A percentile compares a stretch with the other conserved stretches of the same genome.
phyloP scores from a whole-genome alignment of 2,888 invertebrate genomes.

The Lutraria lutraria region DNA sequence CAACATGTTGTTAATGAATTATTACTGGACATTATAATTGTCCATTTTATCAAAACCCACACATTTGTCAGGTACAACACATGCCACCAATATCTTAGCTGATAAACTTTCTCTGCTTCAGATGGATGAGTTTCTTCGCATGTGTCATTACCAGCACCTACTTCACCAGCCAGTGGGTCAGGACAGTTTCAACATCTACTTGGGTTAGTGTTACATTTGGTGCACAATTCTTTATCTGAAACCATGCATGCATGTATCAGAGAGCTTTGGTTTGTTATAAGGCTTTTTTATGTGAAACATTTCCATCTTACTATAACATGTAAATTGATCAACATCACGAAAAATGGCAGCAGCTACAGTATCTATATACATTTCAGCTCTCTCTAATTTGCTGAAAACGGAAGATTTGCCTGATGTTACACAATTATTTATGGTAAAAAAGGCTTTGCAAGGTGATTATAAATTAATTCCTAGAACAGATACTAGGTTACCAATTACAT shows the following conservation, averaged over 20 bases:
- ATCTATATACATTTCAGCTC: conserved; percentile 14
- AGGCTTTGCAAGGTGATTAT: too few relatives aligned
- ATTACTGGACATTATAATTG: too few relatives aligned
- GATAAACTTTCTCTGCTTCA: conserved; percentile 43
- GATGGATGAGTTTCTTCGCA: conserved; percentile 1
- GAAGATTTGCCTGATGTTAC: conserved; percentile 13
- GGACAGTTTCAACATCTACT: too few relatives aligned
- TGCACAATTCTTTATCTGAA: conserved; percentile 5
- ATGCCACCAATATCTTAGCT: conserved; percentile 34
- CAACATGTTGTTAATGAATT: too few relatives aligned
- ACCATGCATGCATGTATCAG: neutral
- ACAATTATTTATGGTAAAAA: too few relatives aligned
- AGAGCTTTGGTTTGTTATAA: conserved; percentile 22
- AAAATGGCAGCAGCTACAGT: conserved; percentile 10
- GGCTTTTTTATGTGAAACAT: conserved; percentile 14
- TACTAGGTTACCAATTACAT: too few relatives aligned
- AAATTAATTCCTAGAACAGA: too few relatives aligned
- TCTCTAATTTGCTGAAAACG: neutral
- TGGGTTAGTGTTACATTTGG: conserved; percentile 7
- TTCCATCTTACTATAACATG: conserved; percentile 2
- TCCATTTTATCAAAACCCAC: conserved; percentile 49
- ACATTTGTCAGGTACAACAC: conserved; percentile 57
- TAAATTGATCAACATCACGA: too few relatives aligned
- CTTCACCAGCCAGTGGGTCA: conserved; percentile 1
- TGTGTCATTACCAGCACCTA: conserved; percentile 3